Conservation (phyloP, 2,888 invertebrate genomes). For the Drosophila aldrichi region DNA sequence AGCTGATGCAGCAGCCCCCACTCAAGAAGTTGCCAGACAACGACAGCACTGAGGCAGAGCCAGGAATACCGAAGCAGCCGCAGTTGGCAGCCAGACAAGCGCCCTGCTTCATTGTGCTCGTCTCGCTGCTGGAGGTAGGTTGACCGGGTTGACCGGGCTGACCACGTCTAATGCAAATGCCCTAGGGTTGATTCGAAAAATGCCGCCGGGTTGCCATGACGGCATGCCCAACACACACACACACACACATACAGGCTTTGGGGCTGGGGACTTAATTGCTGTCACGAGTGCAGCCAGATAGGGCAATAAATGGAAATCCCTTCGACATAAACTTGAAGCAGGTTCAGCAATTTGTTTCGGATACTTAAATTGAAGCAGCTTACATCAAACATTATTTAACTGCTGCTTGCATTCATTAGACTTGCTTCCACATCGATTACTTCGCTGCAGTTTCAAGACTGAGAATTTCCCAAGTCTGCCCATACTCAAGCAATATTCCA, state of each 20-base stretch:
- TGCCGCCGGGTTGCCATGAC: slow-evolving; percentile 62
- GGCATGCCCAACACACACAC: slow-evolving; percentile 15
- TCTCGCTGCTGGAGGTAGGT: slow-evolving; percentile 96
- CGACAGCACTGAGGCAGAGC: slow-evolving; percentile 2
- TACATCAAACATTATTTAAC: neutral
- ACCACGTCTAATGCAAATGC: slow-evolving; percentile 57
- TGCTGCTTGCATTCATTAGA: neutral
- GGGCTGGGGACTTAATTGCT: slow-evolving; percentile 51
- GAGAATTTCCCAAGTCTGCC: neutral
- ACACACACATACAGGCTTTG: slow-evolving; percentile 62
- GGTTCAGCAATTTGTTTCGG: neutral
- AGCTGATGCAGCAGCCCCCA: slow-evolving; percentile 65
- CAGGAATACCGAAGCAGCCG: slow-evolving; percentile 85
- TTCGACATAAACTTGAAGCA: neutral
- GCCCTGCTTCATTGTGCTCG: slow-evolving; percentile 95
- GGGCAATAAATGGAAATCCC: neutral
- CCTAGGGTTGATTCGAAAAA: slow-evolving; percentile 63
- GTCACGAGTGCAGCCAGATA: slow-evolving; percentile 10
- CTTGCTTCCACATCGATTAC: neutral
- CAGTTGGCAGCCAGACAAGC: slow-evolving; percentile 92
- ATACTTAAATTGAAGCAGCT: neutral
- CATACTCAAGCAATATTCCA: neutral
- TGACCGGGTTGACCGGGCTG: slow-evolving; percentile 80
- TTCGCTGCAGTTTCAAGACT: neutral
- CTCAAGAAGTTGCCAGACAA: slow-evolving; percentile 28